These are phyloP conservation scores for Brevimyrus niger DNA, from an alignment of 2,113 vertebrate species.

Conservation along the genomic window DNA sequence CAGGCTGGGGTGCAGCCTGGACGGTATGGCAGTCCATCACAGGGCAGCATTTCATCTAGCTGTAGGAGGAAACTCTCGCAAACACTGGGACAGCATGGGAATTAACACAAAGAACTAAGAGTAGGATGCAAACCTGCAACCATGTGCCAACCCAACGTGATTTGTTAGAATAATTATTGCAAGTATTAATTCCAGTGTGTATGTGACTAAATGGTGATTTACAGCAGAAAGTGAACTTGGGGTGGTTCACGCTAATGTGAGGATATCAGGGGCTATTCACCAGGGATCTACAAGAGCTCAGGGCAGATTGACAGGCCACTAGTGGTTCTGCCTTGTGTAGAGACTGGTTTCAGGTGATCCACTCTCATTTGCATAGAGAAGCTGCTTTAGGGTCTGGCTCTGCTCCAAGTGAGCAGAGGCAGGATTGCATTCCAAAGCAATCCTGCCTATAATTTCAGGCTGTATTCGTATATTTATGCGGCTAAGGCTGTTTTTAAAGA, in stretches of 20 bases:
- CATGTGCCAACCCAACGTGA: not conserved
- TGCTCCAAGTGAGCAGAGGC: not conserved
- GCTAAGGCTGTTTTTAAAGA: not conserved
- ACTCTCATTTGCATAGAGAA: not conserved
- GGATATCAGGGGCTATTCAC: not conserved
- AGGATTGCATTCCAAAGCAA: not conserved
- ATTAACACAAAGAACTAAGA: not conserved
- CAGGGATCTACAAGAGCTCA: not conserved
- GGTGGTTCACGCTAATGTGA: not conserved
- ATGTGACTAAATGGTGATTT: not conserved
- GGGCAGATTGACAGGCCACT: not conserved
- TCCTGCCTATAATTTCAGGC: not conserved
- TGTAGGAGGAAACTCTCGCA: not conserved
- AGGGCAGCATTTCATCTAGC: not conserved
- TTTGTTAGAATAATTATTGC: not conserved
- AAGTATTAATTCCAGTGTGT: not conserved
- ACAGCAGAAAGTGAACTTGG: not conserved
- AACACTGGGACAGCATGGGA: not conserved
- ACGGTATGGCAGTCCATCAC: not conserved
- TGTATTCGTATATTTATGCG: not conserved
- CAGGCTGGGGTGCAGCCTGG: not conserved
- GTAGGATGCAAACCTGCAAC: not conserved
- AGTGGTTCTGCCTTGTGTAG: not conserved
- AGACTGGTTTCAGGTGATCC: not conserved
- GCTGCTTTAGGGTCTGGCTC: not conserved